These are phyloP conservation scores for Drosophila ercepeae DNA, from an alignment of 1,140 invertebrate species.

Conservation along the genomic window DNA sequence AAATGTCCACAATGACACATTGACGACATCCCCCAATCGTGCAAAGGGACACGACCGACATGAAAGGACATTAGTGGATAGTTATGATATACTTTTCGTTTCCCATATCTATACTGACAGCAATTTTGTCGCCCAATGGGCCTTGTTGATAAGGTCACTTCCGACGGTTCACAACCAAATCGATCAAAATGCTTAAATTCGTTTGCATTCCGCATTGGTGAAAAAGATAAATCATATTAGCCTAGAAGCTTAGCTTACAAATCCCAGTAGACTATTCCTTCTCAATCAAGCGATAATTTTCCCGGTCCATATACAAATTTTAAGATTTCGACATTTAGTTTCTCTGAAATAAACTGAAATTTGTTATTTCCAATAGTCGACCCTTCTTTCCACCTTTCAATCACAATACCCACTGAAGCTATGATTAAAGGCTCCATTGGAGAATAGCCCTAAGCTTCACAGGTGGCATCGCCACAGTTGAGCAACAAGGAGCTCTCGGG, in stretches of 20 bases:
- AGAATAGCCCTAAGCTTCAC: no score
- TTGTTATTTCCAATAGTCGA: conserved; percentile 8
- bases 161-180: neutral
- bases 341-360: conserved; percentile 17
- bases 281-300: conserved; percentile 3
- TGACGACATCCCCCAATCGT: conserved; percentile 37
- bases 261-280: conserved; percentile 14
- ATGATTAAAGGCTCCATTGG: no score
- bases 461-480: no score
- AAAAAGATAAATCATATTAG: conserved; percentile 25
- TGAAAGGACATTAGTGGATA: conserved; percentile 15
- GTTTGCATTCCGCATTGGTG: conserved; percentile 9
- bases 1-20: conserved; percentile 74
- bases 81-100: conserved; percentile 2
- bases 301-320: conserved; percentile 13
- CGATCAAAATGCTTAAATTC: conserved; percentile 7
- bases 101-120: neutral
- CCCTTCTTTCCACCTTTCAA: neutral
- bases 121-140: no score
- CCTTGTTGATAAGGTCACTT: conserved; percentile 10
- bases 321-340: conserved; percentile 1
- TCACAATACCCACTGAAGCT: no score
- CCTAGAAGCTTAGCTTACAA: conserved; percentile 10
- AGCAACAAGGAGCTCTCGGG: no score
- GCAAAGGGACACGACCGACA: conserved; percentile 1